Evolutionary conservation across 2,888 invertebrate species (phyloP).

Genomic region (Sepioteuthis lessoniana): DNA sequence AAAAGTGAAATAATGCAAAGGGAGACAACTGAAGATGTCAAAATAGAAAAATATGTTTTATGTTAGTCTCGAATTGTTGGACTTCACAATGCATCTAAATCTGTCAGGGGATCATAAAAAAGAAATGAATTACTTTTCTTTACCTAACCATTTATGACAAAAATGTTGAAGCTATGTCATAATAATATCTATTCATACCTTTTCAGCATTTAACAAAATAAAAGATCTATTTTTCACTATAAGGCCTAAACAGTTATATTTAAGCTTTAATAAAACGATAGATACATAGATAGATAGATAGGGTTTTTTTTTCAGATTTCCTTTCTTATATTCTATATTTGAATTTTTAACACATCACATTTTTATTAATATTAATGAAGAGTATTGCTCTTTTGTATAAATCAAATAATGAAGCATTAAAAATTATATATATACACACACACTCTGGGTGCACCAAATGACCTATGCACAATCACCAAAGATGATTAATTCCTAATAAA

Average conservation of each 20-base stretch:
- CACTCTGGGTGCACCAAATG: no score
- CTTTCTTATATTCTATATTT: no score
- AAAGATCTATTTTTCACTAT: neutral
- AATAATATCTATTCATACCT: neutral
- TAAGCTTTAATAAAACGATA: neutral
- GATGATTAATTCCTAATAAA: no score
- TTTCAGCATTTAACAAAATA: neutral
- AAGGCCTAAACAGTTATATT: neutral
- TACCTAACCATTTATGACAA: neutral
- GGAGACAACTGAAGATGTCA: neutral
- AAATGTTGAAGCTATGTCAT: neutral
- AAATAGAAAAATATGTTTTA: neutral
- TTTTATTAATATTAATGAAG: no score
- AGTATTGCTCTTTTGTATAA: no score
- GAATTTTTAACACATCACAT: no score
- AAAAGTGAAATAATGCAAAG: neutral
- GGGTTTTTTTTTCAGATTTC: no score
- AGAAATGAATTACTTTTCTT: neutral
- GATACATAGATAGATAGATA: neutral
- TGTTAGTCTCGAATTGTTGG: neutral
- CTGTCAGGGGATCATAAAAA: neutral
- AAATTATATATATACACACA: no score
- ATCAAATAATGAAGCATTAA: no score
- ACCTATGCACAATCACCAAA: no score
- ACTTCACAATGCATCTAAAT: neutral